Conservation (phyloP, 2,797 vertebrate species). For the Xerus rutilus region DNA sequence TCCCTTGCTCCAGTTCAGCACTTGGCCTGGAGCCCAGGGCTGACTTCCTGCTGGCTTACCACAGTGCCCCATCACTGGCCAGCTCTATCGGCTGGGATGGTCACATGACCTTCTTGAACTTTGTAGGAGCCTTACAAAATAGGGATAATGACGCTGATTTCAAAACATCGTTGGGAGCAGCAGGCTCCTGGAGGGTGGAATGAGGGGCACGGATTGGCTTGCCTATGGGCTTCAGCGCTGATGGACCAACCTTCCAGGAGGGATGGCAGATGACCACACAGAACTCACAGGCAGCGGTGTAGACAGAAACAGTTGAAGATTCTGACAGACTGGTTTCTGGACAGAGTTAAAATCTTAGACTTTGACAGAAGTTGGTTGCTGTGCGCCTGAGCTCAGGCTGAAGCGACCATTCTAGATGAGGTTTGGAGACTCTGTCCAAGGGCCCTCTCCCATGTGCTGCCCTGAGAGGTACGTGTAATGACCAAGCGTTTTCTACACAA, state of each 20-base stretch:
- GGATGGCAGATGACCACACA: not conserved
- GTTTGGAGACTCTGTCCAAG: not conserved
- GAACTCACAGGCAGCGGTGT: not conserved
- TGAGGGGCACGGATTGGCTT: not conserved
- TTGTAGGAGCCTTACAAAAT: not conserved
- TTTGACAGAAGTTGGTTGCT: not conserved
- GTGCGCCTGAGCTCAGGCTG: not conserved
- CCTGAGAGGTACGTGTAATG: not conserved
- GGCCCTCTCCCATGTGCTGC: not conserved
- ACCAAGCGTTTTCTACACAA: accelerated
- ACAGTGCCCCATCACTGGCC: not conserved
- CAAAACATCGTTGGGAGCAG: not conserved
- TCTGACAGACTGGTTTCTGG: slow-evolving; percentile 5
- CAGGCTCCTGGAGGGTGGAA: not conserved
- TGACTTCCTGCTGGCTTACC: not conserved
- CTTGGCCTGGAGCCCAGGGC: not conserved
- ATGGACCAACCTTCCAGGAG: slow-evolving; percentile 7
- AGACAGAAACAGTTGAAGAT: slow-evolving; percentile 18
- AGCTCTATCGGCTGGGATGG: not conserved
- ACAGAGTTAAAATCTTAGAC: not conserved
- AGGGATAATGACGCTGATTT: not conserved
- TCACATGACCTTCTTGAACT: not conserved
- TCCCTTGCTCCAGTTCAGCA: accelerated
- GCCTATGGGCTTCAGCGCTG: not conserved
- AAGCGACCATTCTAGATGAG: not conserved